Evolutionary conservation across 2,113 vertebrate genomes (phyloP).

Genomic region (Hemiprocne comata): DNA sequence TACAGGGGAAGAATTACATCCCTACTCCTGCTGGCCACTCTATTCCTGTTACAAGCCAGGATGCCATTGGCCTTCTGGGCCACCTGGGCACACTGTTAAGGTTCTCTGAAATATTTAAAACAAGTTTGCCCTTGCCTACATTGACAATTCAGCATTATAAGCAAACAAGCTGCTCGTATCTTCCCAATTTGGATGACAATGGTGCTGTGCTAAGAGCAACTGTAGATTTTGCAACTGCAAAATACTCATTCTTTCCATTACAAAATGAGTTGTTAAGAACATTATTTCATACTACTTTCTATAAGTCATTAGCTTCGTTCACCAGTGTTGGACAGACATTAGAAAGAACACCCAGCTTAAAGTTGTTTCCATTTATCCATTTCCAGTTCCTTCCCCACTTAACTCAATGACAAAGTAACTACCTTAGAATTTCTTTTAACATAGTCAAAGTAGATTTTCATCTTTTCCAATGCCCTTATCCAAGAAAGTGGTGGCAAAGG

Average conservation of each 20-base stretch:
- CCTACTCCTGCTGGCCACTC: no score
- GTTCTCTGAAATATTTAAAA: background rate
- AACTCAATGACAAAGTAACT: background rate
- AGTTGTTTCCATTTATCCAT: background rate
- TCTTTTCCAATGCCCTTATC: background rate
- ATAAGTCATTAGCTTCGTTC: background rate
- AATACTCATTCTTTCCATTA: background rate
- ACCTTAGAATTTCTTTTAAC: background rate
- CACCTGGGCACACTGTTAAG: no score
- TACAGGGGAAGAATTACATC: no score
- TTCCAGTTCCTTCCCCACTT: background rate
- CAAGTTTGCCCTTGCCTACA: background rate
- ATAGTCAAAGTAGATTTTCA: constrained; percentile 10
- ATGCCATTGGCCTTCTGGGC: no score
- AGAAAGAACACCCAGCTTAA: background rate
- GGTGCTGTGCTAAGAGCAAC: background rate
- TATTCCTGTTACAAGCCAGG: no score
- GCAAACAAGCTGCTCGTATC: background rate
- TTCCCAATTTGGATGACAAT: background rate
- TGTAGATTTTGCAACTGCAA: background rate
- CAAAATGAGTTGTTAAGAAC: background rate
- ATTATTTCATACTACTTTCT: background rate
- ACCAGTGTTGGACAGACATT: background rate
- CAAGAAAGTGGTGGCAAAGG: background rate
- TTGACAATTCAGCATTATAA: background rate